phyloP scores from a whole-genome alignment of 2,888 invertebrate genomes.

The Choristoneura rosaceana region DNA sequence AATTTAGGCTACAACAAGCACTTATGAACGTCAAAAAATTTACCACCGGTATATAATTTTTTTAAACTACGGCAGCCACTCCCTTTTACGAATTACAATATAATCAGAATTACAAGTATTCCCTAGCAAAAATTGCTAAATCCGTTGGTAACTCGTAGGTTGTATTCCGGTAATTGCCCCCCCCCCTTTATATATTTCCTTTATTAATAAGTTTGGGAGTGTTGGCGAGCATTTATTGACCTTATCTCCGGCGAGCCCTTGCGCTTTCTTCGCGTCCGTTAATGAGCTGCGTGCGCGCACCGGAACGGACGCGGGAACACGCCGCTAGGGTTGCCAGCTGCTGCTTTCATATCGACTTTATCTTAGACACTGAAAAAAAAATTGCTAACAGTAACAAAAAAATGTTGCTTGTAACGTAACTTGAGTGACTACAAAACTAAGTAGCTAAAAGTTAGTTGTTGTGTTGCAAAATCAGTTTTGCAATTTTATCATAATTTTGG shows the following conservation, averaged over 20 bases:
- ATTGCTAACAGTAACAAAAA: too few relatives aligned
- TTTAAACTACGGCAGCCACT: too few relatives aligned
- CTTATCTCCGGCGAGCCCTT: constrained; percentile 80
- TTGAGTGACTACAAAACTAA: too few relatives aligned
- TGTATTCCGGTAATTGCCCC: constrained; percentile 73
- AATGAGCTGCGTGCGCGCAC: constrained; percentile 68
- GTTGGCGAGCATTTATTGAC: constrained; percentile 79
- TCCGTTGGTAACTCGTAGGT: constrained; percentile 7
- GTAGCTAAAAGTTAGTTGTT: too few relatives aligned
- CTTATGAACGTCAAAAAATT: too few relatives aligned
- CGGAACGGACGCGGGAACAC: constrained; percentile 61
- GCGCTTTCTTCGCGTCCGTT: constrained; percentile 70
- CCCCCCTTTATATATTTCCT: constrained; percentile 68
- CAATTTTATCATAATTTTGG: too few relatives aligned
- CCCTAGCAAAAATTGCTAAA: not conserved
- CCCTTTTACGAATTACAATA: too few relatives aligned
- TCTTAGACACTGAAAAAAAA: too few relatives aligned
- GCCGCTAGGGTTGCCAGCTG: constrained; percentile 21
- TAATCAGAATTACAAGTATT: not conserved
- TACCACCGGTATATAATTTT: too few relatives aligned
- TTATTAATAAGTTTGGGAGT: constrained; percentile 76
- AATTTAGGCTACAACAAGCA: too few relatives aligned
- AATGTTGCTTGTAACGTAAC: too few relatives aligned
- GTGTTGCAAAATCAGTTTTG: too few relatives aligned
- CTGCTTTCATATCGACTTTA: not conserved